phyloP scores from a whole-genome alignment of 2,113 vertebrate species.

The Lucifuga dentata region DNA sequence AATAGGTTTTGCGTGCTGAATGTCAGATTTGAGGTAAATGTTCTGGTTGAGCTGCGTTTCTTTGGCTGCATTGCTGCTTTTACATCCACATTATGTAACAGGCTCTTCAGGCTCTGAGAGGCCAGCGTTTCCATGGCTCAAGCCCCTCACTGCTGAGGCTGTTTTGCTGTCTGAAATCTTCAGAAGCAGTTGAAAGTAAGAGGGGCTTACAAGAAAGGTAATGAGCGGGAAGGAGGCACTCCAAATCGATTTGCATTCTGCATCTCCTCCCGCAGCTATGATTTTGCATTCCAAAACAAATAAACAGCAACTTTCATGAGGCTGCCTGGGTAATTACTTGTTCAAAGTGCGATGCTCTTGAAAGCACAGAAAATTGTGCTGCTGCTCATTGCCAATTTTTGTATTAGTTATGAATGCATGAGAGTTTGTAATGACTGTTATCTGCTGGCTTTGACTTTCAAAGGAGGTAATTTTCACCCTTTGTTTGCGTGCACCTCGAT shows the following conservation, averaged over 20 bases:
- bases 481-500: not conserved
- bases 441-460: slow-evolving; percentile 31
- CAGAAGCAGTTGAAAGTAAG: slow-evolving; percentile 17
- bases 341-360: slow-evolving; percentile 46
- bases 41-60: slow-evolving; percentile 15
- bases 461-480: slow-evolving; percentile 31
- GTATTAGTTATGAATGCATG: slow-evolving; percentile 48
- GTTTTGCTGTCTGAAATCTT: slow-evolving; percentile 47
- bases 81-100: slow-evolving; percentile 38
- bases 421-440: slow-evolving; percentile 34
- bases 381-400: slow-evolving; percentile 44
- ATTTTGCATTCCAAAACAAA: slow-evolving; percentile 48
- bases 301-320: slow-evolving; percentile 51
- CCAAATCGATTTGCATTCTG: slow-evolving; percentile 53
- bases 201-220: slow-evolving; percentile 18
- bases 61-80: slow-evolving; percentile 18
- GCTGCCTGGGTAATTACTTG: slow-evolving; percentile 61
- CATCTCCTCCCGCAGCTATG: not conserved
- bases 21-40: slow-evolving; percentile 9
- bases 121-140: not conserved
- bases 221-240: slow-evolving; percentile 36
- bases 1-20: no score
- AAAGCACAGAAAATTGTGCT: slow-evolving; percentile 43
- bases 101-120: not conserved
- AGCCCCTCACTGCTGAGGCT: slow-evolving; percentile 30